A percentile compares a stretch with the other conserved stretches of the same genome.
Evolutionary conservation across 1,140 invertebrate genomes (phyloP).

Genomic region (Potamilus streckersoni): DNA sequence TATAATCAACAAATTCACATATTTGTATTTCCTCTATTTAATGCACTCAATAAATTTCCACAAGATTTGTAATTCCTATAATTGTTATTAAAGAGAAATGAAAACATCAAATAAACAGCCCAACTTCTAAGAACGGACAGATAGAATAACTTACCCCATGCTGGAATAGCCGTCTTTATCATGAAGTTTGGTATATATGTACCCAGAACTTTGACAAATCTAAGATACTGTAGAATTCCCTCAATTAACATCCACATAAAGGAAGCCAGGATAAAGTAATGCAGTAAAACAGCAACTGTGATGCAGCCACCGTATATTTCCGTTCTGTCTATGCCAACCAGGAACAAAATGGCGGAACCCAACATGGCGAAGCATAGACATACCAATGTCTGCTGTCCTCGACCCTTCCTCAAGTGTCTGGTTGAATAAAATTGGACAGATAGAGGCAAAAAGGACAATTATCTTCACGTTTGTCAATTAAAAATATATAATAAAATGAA

Average conservation of each 20-base stretch:
- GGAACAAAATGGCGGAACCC: constrained; percentile 51
- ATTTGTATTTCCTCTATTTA: too few species aligned
- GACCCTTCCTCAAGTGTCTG: constrained; percentile 55
- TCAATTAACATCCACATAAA: constrained; percentile 71
- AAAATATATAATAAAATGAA: too few species aligned
- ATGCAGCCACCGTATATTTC: constrained; percentile 52
- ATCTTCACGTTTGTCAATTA: too few species aligned
- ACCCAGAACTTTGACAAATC: constrained; percentile 69
- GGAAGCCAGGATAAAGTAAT: constrained; percentile 69
- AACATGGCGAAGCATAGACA: constrained; percentile 57
- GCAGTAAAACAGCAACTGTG: constrained; percentile 63
- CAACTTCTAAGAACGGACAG: too few species aligned
- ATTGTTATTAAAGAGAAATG: too few species aligned
- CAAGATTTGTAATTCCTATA: too few species aligned
- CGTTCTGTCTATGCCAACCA: constrained; percentile 54
- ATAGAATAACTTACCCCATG: constrained; percentile 60
- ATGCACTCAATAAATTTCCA: too few species aligned
- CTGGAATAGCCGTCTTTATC: constrained; percentile 63
- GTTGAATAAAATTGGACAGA: neutral
- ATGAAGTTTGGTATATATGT: constrained; percentile 66
- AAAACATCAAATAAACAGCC: too few species aligned
- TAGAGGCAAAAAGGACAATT: neutral
- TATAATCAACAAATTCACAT: too few species aligned
- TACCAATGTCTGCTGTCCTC: constrained; percentile 59
- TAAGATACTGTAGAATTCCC: constrained; percentile 68